A percentile compares a stretch with the other conserved stretches of the same genome.
These are phyloP conservation scores for Steatornis caripensis DNA, from an alignment of 2,113 vertebrate genomes.

Conservation along the genomic window DNA sequence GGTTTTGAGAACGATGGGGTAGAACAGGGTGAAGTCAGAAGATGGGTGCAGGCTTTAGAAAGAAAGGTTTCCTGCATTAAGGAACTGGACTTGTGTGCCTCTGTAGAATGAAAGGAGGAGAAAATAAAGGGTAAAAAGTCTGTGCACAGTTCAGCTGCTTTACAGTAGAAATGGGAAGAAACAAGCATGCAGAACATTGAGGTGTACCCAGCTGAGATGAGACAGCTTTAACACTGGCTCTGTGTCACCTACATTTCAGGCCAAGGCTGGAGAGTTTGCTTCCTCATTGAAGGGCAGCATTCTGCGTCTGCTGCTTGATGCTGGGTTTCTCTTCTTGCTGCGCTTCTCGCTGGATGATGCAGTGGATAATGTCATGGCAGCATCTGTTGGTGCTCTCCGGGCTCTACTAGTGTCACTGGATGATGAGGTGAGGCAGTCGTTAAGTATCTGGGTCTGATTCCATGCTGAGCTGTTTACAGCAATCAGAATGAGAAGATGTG, in stretches of 20 bases:
- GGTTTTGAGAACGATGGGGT: background rate
- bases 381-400: slow-evolving; percentile 79
- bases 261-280: slow-evolving; percentile 80
- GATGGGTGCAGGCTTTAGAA: background rate
- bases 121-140: background rate
- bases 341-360: slow-evolving; percentile 90
- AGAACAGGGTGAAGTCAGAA: background rate
- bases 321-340: slow-evolving; percentile 92
- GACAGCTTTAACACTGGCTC: background rate
- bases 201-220: background rate
- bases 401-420: slow-evolving; percentile 83
- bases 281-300: slow-evolving; percentile 80
- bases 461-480: background rate
- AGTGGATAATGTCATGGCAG: slow-evolving; percentile 86
- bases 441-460: background rate
- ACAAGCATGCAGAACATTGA: background rate
- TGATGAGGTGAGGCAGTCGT: slow-evolving; percentile 81
- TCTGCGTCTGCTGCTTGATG: slow-evolving; percentile 84
- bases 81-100: background rate
- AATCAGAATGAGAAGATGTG: background rate
- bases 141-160: background rate
- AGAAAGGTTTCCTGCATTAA: background rate
- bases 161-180: background rate
- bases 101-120: background rate
- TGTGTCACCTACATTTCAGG: slow-evolving; percentile 67